Evolutionary conservation across 2,113 vertebrate species (phyloP), one percentile per base, ranked within the genome.

Genomic region (Brienomyrus longianalis): DNA sequence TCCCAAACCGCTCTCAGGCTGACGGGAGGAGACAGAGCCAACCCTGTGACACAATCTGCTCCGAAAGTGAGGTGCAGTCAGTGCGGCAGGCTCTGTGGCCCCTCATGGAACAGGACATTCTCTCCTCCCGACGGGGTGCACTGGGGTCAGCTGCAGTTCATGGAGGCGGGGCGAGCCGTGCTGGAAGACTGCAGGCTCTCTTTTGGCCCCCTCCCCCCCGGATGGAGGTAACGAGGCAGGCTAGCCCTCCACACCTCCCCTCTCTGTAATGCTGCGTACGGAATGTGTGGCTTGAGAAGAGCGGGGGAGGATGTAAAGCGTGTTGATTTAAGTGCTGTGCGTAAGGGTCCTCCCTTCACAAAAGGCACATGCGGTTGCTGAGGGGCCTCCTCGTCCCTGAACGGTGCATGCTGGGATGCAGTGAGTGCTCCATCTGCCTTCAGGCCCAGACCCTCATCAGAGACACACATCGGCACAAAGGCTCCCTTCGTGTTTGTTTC

Each of bases 101-200:
- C 87, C 35, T 88, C 35, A n/a, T 10, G 39, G 54, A 45, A 88
- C 87, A 88, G 87, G 35, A 88, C 52, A 31, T 88, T 88, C 54
- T 66, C 52, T 59, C 19, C 52, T 62, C 31, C 54, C 31, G 13
- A 17, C 56, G 8, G 35, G 87, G 54, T 62, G 17, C 31, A 45
- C 7, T 6, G 23, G 56, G 54, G 56, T 62, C 54, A 62, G 15
- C 35, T 43, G 15, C 56, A 88, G 52, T 39, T 88, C 52, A 88
- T 21, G 5, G 17, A 35, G 56, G 87, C 35, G 56, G 17, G 21
- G 27, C 35, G n/a, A 54, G 31, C 48, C 5, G 21, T 8, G 39
- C 11, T 48, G 45, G 8, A 84, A 84, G 83, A 43, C 45, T 10
- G 8, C 43, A 84, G 17, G 21, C 83, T 84, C 23, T 84, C 39